Evolutionary conservation across 2,113 vertebrate species (phyloP).

Genomic region (Gopherus flavomarginatus): DNA sequence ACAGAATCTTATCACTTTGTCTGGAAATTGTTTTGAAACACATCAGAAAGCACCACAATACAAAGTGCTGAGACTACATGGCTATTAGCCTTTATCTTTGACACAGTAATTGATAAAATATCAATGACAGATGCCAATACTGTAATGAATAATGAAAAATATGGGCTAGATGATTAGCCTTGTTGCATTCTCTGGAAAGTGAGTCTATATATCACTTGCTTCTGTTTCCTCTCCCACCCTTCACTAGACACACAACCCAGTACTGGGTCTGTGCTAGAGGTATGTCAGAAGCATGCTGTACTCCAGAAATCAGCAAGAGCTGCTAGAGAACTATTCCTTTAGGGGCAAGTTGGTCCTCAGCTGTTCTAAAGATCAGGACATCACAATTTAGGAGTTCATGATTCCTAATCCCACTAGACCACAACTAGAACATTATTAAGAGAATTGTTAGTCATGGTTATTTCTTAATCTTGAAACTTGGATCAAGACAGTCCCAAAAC

Average conservation of each 20-base stretch:
- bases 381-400: rapidly evolving
- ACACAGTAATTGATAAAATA: not conserved
- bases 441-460: rapidly evolving
- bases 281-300: not conserved
- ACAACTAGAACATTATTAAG: not conserved
- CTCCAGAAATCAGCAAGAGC: not conserved
- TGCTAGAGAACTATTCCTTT: not conserved
- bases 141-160: not conserved
- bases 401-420: not conserved
- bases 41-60: not conserved
- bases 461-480: not conserved
- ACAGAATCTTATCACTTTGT: not conserved
- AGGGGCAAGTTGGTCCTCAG: not conserved
- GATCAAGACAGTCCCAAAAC: not conserved
- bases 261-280: not conserved
- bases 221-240: not conserved
- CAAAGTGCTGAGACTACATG: not conserved
- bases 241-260: not conserved
- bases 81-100: no score
- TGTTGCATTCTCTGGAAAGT: not conserved
- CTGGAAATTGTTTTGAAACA: not conserved
- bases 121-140: not conserved
- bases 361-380: not conserved
- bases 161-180: not conserved
- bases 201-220: not conserved